Evolutionary conservation across 2,888 invertebrate species (phyloP).

Genomic region (Timema cristinae): DNA sequence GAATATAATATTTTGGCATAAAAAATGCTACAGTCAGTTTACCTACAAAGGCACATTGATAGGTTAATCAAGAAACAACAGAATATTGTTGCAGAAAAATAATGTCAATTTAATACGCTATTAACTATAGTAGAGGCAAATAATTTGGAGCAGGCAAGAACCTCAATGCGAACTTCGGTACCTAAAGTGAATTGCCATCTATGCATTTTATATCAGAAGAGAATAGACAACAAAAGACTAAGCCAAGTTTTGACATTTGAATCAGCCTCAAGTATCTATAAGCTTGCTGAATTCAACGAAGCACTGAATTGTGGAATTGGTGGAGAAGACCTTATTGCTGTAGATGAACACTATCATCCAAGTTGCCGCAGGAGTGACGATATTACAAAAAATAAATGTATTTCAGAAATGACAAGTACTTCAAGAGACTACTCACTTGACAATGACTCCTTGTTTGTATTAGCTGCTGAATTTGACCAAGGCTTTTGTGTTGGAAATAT

Average conservation of each 20-base stretch:
- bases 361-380: background rate
- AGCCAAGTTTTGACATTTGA: background rate
- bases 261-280: background rate
- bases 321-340: background rate
- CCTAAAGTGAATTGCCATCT: slow-evolving; percentile 8
- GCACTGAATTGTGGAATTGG: background rate
- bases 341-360: background rate
- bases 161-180: background rate
- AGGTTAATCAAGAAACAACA: background rate
- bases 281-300: background rate
- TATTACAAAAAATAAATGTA: background rate
- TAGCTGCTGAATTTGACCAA: slow-evolving; percentile 11
- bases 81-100: background rate
- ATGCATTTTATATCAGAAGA: background rate
- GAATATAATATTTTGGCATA: background rate
- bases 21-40: slow-evolving; percentile 7
- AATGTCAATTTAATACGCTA: background rate
- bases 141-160: background rate
- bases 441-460: background rate
- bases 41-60: background rate
- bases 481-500: slow-evolving; percentile 8
- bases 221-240: background rate
- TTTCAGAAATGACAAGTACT: background rate
- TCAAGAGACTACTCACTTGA: background rate
- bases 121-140: too few species aligned